Evolutionary conservation across 2,888 invertebrate genomes (phyloP).

Genomic region (Erebia ligea): DNA sequence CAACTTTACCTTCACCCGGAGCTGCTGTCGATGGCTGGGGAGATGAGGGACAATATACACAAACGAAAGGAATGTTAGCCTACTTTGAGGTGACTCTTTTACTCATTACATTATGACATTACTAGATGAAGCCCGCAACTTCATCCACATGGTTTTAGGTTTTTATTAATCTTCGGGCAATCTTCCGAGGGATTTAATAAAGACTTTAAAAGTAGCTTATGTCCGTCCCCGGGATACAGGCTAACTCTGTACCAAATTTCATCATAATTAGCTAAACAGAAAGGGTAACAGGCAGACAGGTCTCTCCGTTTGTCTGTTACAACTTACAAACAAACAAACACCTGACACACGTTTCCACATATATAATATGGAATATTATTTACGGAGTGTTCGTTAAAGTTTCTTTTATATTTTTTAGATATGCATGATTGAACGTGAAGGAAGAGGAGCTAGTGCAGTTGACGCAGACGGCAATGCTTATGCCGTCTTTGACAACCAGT

Average conservation of each 20-base stretch:
- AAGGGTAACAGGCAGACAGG: too few relatives aligned
- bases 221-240: too few relatives aligned
- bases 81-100: conserved; percentile 86
- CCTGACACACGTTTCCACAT: not conserved
- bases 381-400: not conserved
- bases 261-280: too few relatives aligned
- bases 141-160: not conserved
- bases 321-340: too few relatives aligned
- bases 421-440: conserved; percentile 82
- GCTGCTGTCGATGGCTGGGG: conserved; percentile 85
- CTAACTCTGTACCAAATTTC: too few relatives aligned
- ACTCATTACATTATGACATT: not conserved
- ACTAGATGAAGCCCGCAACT: not conserved
- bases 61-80: conserved; percentile 86
- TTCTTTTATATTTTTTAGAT: conserved; percentile 59
- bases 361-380: not conserved
- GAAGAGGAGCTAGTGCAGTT: conserved; percentile 77
- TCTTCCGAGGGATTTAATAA: too few relatives aligned
- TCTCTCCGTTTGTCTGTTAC: too few relatives aligned
- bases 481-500: conserved; percentile 88
- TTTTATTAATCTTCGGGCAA: not conserved
- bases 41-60: conserved; percentile 86
- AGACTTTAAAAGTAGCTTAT: too few relatives aligned
- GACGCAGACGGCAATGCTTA: conserved; percentile 87
- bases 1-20: conserved; percentile 80